Conservation (phyloP, 2,113 vertebrate genomes). For the Lamprologus sp. region DNA sequence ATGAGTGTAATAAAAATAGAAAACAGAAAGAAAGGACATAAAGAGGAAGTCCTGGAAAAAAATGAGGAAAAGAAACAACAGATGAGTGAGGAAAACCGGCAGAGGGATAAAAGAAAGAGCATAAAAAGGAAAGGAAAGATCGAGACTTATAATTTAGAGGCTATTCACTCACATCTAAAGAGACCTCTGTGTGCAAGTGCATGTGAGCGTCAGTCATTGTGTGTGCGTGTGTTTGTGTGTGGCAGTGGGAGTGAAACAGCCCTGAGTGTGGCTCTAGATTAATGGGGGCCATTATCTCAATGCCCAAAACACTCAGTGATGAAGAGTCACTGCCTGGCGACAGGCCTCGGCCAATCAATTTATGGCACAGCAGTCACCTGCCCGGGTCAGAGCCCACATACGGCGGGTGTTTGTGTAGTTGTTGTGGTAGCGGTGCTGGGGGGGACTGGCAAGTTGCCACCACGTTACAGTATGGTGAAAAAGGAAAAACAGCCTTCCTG, state of each 20-base stretch:
- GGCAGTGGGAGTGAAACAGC: constrained; percentile 8
- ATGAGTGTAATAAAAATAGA: not conserved
- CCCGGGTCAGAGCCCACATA: constrained; percentile 52
- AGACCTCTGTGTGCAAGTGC: not conserved
- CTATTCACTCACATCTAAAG: constrained; percentile 5
- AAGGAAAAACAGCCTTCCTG: not conserved
- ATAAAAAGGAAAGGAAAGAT: not conserved
- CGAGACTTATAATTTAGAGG: constrained; percentile 8
- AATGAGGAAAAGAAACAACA: not conserved
- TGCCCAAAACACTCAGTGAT: constrained; percentile 73
- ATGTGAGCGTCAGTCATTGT: not conserved
- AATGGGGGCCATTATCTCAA: constrained; percentile 70
- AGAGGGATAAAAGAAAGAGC: not conserved
- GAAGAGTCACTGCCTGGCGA: constrained; percentile 64
- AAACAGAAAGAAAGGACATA: not conserved
- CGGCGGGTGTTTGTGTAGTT: constrained; percentile 19
- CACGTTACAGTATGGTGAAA: not conserved
- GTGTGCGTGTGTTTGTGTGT: not conserved
- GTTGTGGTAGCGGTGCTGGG: not conserved
- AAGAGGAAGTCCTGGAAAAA: not conserved
- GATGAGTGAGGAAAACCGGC: not conserved
- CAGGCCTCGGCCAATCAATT: constrained; percentile 62
- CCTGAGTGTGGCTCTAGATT: constrained; percentile 58
- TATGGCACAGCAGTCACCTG: constrained; percentile 59
- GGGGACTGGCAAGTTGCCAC: not conserved